Conservation (phyloP, 2,797 vertebrate genomes). For the Callimico goeldii region DNA sequence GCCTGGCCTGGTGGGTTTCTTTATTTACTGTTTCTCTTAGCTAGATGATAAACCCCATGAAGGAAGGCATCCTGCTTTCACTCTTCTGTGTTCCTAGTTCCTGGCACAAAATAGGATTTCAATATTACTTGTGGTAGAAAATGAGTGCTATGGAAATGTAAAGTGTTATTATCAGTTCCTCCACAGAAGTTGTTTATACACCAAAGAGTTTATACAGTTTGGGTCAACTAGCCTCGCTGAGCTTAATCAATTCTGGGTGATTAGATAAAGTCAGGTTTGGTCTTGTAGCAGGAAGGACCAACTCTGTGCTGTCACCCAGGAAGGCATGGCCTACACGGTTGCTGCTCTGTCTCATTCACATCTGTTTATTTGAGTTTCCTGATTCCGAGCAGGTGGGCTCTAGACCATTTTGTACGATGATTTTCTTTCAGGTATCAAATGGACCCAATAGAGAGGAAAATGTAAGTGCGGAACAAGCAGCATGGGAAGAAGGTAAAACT, state of each 20-base stretch:
- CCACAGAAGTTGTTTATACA: neutral
- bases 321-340: neutral
- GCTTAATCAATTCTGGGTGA: neutral
- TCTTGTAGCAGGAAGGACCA: neutral
- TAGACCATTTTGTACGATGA: neutral
- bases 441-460: neutral
- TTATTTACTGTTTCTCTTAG: neutral
- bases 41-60: neutral
- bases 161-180: neutral
- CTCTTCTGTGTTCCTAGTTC: neutral
- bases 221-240: neutral
- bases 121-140: neutral
- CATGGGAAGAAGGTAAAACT: neutral
- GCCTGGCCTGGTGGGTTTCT: neutral
- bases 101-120: neutral
- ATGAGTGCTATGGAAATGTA: neutral
- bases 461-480: neutral
- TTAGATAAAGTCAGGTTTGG: neutral
- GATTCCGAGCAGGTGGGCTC: neutral
- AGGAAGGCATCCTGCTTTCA: neutral
- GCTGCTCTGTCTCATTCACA: neutral
- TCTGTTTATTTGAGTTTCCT: neutral
- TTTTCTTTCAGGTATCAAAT: neutral
- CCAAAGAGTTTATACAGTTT: neutral
- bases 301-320: neutral